phyloP scores from a whole-genome alignment of 2,797 vertebrate genomes.

The Tauraco hartlaubi region DNA sequence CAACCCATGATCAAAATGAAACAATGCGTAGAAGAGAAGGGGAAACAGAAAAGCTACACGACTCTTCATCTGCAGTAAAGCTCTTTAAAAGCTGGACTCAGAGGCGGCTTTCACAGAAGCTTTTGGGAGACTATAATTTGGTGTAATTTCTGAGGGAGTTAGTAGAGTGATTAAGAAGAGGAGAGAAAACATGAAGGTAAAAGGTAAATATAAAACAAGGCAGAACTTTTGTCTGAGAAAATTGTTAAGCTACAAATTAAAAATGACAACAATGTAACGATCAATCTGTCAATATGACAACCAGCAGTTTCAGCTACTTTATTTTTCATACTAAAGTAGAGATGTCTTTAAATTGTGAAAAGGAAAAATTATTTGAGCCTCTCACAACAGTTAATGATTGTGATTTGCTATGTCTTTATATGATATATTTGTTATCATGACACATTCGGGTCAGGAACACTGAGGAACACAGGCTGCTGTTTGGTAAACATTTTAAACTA shows the following conservation, averaged over 20 bases:
- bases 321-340: background rate
- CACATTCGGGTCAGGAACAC: conserved; percentile 70
- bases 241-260: conserved; percentile 17
- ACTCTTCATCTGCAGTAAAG: background rate
- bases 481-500: conserved; percentile 43
- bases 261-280: background rate
- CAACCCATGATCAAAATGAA: conserved; percentile 10
- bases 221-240: conserved; percentile 6
- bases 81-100: background rate
- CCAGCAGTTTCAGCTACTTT: conserved; percentile 8
- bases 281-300: conserved; percentile 21
- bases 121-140: background rate
- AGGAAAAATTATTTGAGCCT: conserved; percentile 22
- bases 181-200: background rate
- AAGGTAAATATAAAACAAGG: background rate
- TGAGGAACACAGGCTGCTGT: conserved; percentile 44
- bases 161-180: background rate
- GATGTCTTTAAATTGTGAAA: conserved; percentile 30
- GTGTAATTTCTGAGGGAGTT: background rate
- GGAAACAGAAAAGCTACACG: background rate
- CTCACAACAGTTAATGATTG: conserved; percentile 44
- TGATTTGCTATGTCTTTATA: conserved; percentile 60
- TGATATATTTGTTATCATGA: conserved; percentile 50
- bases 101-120: background rate
- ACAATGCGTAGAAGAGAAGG: background rate